Percentiles rank a stretch among this genome's conserved stretches.
Evolutionary conservation across 2,113 vertebrate species (phyloP).

Genomic region (Scomber japonicus): DNA sequence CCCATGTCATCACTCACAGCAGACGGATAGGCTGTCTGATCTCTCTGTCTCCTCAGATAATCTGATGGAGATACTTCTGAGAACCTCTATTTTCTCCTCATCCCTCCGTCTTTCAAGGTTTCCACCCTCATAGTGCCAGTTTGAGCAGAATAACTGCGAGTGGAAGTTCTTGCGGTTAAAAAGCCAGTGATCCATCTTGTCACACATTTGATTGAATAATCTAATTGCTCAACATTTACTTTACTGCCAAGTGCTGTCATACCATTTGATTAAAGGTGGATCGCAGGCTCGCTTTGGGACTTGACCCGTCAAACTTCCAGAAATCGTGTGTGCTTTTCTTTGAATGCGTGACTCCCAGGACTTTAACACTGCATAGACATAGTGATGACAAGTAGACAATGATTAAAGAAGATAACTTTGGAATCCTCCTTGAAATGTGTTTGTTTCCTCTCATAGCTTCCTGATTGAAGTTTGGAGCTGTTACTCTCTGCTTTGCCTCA

Average conservation of each 20-base stretch:
- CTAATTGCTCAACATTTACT: constrained; percentile 5
- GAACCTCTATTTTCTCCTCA: constrained; percentile 48
- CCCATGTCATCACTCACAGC: constrained; percentile 60
- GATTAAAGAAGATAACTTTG: too few relatives aligned
- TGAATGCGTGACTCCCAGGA: background rate
- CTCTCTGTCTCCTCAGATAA: constrained; percentile 59
- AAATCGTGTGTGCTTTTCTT: background rate
- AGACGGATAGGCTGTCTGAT: constrained; percentile 56
- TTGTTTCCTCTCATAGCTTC: background rate
- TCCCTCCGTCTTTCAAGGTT: background rate
- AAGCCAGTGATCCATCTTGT: constrained; percentile 43
- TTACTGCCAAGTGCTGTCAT: constrained; percentile 1
- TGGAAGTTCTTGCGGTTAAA: constrained; percentile 52
- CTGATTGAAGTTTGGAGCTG: background rate
- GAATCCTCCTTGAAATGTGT: background rate
- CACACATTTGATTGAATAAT: constrained; percentile 9
- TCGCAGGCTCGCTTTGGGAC: background rate
- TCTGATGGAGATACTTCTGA: constrained; percentile 76
- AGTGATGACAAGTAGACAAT: too few relatives aligned
- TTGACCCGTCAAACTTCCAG: background rate
- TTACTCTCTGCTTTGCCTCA: background rate
- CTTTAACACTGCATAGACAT: background rate
- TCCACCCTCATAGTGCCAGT: constrained; percentile 31
- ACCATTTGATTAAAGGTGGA: too few relatives aligned
- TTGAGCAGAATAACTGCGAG: constrained; percentile 27